These are phyloP conservation scores for Amiota communis DNA, from an alignment of 2,888 invertebrate genomes.

Conservation along the genomic window DNA sequence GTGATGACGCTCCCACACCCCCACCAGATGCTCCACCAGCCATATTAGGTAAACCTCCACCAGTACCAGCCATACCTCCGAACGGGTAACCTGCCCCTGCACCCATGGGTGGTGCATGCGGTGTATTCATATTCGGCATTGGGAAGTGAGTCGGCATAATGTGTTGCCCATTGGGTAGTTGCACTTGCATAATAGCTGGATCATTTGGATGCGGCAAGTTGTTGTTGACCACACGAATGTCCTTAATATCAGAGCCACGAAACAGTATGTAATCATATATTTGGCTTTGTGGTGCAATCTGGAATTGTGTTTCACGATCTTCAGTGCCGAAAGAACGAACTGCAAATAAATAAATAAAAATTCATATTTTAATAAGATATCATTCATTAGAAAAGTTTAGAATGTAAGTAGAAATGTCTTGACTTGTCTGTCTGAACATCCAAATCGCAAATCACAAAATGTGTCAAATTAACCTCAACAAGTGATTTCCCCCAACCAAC, in stretches of 20 bases:
- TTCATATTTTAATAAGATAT: background rate
- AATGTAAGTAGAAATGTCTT: too few relatives aligned
- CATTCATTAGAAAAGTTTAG: too few relatives aligned
- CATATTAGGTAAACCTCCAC: slow-evolving; percentile 65
- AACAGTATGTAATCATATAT: slow-evolving; percentile 99
- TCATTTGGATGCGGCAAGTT: slow-evolving; percentile 92
- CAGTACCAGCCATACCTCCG: slow-evolving; percentile 71
- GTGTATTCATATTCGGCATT: slow-evolving; percentile 80
- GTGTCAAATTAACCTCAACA: slow-evolving; percentile 53
- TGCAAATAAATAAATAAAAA: slow-evolving; percentile 74
- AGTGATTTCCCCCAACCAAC: background rate
- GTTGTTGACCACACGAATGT: slow-evolving; percentile 95
- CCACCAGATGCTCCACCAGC: slow-evolving; percentile 52
- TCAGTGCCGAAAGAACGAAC: slow-evolving; percentile 99
- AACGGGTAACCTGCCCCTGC: slow-evolving; percentile 70
- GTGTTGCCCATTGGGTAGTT: slow-evolving; percentile 81
- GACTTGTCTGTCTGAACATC: slow-evolving; percentile 17
- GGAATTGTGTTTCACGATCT: slow-evolving; percentile 95
- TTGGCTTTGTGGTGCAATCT: slow-evolving; percentile 96
- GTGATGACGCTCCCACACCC: slow-evolving; percentile 65
- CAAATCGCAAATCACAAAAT: slow-evolving; percentile 24
- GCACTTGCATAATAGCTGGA: slow-evolving; percentile 97
- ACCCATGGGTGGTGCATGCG: slow-evolving; percentile 70
- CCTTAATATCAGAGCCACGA: slow-evolving; percentile 98
- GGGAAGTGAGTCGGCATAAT: slow-evolving; percentile 75